phyloP scores from a whole-genome alignment of 2,888 invertebrate genomes.

The Pyrochroa serraticornis region DNA sequence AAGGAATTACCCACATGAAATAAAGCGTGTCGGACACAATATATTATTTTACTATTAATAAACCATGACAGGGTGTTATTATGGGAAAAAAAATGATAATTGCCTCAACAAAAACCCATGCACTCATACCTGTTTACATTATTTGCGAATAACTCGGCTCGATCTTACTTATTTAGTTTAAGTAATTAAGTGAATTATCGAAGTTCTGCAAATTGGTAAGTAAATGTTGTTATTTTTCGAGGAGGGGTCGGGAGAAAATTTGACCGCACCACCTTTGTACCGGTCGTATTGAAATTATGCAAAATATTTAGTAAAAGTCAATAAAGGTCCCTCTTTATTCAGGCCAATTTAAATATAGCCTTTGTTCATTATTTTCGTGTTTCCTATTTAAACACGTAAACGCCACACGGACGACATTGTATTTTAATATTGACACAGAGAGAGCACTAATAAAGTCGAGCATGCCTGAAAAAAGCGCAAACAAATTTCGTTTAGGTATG shows the following conservation, averaged over 20 bases:
- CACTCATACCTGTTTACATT: too few species aligned
- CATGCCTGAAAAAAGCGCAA: slow-evolving; percentile 2
- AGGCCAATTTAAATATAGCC: slow-evolving; percentile 42
- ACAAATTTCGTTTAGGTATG: slow-evolving; percentile 2
- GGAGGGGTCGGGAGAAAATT: too few species aligned
- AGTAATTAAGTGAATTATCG: too few species aligned
- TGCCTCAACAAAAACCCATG: too few species aligned
- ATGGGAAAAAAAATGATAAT: too few species aligned
- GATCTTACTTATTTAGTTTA: too few species aligned
- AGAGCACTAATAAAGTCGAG: neutral
- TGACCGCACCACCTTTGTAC: too few species aligned
- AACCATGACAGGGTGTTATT: too few species aligned
- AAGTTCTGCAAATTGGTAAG: too few species aligned
- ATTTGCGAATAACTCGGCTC: too few species aligned
- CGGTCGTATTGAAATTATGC: slow-evolving; percentile 32
- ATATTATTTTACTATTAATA: neutral
- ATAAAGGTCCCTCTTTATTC: slow-evolving; percentile 44
- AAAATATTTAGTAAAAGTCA: slow-evolving; percentile 44
- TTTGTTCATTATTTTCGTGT: slow-evolving; percentile 48
- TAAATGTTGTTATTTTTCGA: too few species aligned
- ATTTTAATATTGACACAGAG: slow-evolving; percentile 27
- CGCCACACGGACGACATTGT: slow-evolving; percentile 14
- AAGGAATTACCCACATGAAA: slow-evolving; percentile 10
- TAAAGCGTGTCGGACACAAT: slow-evolving; percentile 4
- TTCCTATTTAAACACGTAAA: slow-evolving; percentile 37